Percentiles rank a stretch among this genome's conserved stretches.
Conservation (phyloP, 1,140 invertebrate species). For the Phenacoccus solenopsis region DNA sequence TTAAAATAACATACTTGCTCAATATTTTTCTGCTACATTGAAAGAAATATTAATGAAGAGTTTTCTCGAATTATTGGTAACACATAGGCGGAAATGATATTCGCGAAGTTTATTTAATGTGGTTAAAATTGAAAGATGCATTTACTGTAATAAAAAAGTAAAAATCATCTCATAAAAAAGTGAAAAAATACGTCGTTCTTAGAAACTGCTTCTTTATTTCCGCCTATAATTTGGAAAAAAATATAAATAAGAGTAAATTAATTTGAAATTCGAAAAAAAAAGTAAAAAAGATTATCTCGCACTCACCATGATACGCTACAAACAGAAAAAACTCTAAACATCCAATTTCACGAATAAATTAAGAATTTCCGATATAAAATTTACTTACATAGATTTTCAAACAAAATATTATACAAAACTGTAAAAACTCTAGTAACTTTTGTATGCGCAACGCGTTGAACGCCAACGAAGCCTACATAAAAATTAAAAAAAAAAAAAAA, state of each 20-base stretch:
- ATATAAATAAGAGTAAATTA: not conserved
- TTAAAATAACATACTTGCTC: too few relatives aligned
- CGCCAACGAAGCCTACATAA: not conserved
- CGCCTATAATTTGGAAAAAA: too few relatives aligned
- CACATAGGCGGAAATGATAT: too few relatives aligned
- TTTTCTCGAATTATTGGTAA: too few relatives aligned
- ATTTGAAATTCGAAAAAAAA: not conserved
- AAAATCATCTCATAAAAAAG: too few relatives aligned
- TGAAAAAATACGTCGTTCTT: not conserved
- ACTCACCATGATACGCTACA: not conserved
- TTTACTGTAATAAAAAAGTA: too few relatives aligned
- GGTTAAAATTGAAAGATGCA: too few relatives aligned
- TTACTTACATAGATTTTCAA: not conserved
- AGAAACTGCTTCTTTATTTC: too few relatives aligned
- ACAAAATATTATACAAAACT: not conserved
- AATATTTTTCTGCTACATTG: too few relatives aligned
- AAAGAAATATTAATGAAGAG: too few relatives aligned
- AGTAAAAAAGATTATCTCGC: not conserved
- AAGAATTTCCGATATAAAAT: not conserved
- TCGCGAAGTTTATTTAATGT: too few relatives aligned
- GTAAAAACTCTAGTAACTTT: not conserved
- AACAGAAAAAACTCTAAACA: not conserved
- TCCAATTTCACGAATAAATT: not conserved
- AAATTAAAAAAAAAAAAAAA: not conserved
- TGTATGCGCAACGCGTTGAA: not conserved